Conservation (phyloP, 2,888 invertebrate species). For the Nycteola revayana region DNA sequence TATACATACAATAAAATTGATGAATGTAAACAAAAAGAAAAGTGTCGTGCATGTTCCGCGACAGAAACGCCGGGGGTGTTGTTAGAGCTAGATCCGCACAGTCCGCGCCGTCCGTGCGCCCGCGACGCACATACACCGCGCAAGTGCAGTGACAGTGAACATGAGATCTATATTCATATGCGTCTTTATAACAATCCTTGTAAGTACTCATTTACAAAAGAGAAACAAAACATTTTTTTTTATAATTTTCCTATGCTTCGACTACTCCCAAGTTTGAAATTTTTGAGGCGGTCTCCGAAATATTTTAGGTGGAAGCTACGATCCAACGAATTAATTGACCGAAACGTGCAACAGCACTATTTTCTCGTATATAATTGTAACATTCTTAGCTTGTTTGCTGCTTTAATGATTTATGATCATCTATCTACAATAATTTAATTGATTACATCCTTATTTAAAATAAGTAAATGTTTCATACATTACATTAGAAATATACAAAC, state of each 20-base stretch:
- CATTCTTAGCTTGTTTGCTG: constrained; percentile 5
- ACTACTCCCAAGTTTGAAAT: too few species aligned
- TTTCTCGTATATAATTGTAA: constrained; percentile 15
- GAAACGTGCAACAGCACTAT: constrained; percentile 12
- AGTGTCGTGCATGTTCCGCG: constrained; percentile 14
- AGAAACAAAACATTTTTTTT: constrained; percentile 9
- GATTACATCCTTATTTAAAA: too few species aligned
- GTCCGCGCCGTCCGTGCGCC: constrained; percentile 50
- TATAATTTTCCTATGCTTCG: too few species aligned
- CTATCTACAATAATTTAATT: too few species aligned
- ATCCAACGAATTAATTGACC: constrained; percentile 24
- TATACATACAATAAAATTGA: too few species aligned
- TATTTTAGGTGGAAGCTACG: constrained; percentile 12
- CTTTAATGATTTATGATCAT: constrained; percentile 3
- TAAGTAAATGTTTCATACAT: too few species aligned
- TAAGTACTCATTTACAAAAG: constrained; percentile 53
- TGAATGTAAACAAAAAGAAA: neutral
- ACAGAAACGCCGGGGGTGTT: constrained; percentile 16
- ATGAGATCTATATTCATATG: constrained; percentile 67
- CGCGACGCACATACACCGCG: constrained; percentile 52
- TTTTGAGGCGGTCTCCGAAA: too few species aligned
- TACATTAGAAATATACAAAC: too few species aligned
- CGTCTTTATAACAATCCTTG: constrained; percentile 64
- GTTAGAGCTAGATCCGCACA: constrained; percentile 31
- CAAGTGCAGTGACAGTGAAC: constrained; percentile 54